Evolutionary conservation across 30 jellyfish, hydroid and myxozoan genomes (phyloP), one percentile per base, ranked within the genome.

Genomic region (Catostylus mosaicus): DNA sequence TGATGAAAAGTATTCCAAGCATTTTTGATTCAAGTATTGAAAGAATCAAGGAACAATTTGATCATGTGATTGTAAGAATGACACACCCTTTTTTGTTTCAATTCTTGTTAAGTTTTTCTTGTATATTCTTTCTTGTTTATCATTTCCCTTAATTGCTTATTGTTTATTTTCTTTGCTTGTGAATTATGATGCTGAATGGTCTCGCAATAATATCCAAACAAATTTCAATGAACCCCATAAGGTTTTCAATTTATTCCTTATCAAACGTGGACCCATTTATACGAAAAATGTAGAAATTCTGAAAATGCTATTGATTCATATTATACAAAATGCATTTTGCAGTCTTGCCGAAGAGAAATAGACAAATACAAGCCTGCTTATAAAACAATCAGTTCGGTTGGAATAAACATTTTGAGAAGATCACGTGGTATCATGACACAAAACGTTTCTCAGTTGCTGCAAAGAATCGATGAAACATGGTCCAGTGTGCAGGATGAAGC

Each of bases 21-120:
- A 56, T 77, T 27, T 31, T 54, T 12, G 11, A 46, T 62, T 93
- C 97, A 5, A 92, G 90, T 46, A 95, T 88, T 64, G 96, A 82
- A 52, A 66, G 77, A 30, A 74, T 92, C 3, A 79, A 76, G 78
- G 92, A 75, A 26, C 87, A 94, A 46, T 92, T 61, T 75, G 86
- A 80, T 29, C 91, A 84, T 50, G 37, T 84, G 35, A 63, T 70
- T 69, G 98, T 91, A 67, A 65, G 90, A 16, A 5, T 16, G 32
- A 16, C 6, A 26, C 6, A 6, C 10, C 32, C 69, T 6, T 6
- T 24, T 56, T 56, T 10, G 6, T 56, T 20, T 16, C n/a, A 56
- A 6, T 56, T 24, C n/a, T 56, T 8, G 36, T 61, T 1, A 61
- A 18, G 4, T 8, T 1, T 1, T 26, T 34, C 18, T 5, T 8